Base-by-base conservation (phyloP, 1,140 invertebrate genomes). In the Papilio glaucus region DNA sequence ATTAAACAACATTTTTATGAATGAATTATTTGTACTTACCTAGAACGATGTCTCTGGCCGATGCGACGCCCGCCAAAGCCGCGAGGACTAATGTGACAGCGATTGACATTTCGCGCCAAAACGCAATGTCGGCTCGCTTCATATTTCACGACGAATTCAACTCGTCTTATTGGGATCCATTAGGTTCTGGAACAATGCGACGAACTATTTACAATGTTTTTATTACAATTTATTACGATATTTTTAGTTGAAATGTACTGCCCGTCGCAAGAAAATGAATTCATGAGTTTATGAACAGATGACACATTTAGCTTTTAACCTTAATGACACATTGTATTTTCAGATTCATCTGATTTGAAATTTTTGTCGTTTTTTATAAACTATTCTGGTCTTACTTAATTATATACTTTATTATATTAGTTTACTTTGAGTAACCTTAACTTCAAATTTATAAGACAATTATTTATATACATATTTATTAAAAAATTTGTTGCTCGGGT, bases 111-210 rank as follows among this genome's bases (percentile, higher is more conserved):
- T 88, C 82, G 86, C 88, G 85, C 87, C 89, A 86, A 89, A 86
- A 88, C 74, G 80, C 81, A 83, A 88, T 88, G 85, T 82, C 86
- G 83, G 81, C 74, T 71, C 74, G 87, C 80, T 77, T 86, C 88
- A 89, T 92, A 79, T 87, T 89, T 83, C 87, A 83, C 78, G 72
- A 57, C 65, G 63, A 76, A 78, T 74, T 90, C 87, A 92, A 85
- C 86, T 88, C n/a, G 78, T 83, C 81, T 85, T 88, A 72, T 88
- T 85, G 65, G 84, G 85, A 89, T 88, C 90, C 90, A 92, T 92
- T 89, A 87, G 88, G 76, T 84, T 84, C 90, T 92, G 85, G 45
- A 92, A 92, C 90, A 89, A 90, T 80, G 74, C 72, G 82, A 83
- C 29, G 49, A 77, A 79, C 61, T 70, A 62, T 78, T 76, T 74